Conservation (phyloP, 2,113 vertebrate genomes). For the Mugil cephalus region DNA sequence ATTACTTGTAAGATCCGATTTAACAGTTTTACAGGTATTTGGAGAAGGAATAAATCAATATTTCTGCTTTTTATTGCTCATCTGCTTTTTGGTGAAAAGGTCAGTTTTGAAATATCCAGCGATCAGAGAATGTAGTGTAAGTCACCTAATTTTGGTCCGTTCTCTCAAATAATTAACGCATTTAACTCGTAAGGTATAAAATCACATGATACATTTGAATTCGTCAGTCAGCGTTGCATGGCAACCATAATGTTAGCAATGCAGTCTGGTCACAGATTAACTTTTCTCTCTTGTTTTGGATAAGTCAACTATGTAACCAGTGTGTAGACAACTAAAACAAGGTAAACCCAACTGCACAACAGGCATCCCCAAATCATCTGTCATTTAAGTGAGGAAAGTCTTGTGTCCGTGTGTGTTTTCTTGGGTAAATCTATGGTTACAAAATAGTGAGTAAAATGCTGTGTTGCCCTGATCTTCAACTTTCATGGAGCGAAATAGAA, state of each 20-base stretch:
- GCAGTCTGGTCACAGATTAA: slow-evolving; percentile 16
- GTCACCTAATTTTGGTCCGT: not conserved
- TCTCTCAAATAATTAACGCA: not conserved
- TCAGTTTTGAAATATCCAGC: not conserved
- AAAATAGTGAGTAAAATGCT: slow-evolving; percentile 5
- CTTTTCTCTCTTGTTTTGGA: slow-evolving; percentile 17
- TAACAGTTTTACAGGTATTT: not conserved
- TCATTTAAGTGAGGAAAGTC: not conserved
- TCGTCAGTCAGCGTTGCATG: not conserved
- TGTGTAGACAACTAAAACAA: not conserved
- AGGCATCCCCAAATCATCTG: not conserved
- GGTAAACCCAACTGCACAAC: not conserved
- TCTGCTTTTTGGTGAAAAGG: not conserved
- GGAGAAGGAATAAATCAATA: not conserved
- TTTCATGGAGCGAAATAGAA: not conserved
- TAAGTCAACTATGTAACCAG: not conserved
- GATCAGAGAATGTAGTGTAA: not conserved
- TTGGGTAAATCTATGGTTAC: not conserved
- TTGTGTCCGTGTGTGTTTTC: slow-evolving; percentile 17
- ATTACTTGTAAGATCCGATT: no score
- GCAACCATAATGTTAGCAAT: slow-evolving; percentile 9
- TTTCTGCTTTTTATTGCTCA: not conserved
- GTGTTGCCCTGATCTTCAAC: not conserved
- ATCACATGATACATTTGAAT: not conserved
- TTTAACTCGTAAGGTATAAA: not conserved